Evolutionary conservation across 2,888 invertebrate species (phyloP), one percentile per base, ranked within the genome.

Genomic region (Fabriciana adippe): DNA sequence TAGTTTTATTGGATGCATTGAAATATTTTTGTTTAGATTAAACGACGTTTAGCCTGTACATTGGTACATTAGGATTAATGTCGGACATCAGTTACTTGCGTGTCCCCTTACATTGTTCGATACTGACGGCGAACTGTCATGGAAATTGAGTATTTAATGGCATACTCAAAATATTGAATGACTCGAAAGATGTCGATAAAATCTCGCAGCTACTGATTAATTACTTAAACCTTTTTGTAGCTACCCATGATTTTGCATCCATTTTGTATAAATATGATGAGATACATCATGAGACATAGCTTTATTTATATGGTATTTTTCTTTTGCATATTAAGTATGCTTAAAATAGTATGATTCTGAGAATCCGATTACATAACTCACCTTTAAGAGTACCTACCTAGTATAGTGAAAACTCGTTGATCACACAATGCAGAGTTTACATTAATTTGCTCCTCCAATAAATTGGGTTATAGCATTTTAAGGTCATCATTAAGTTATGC

Each of bases 11-110:
- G 87, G 86, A 79, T 77, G 83, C 89, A 89, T 90, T 90, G 87
- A 90, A 91, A 90, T 92, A 91, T 92, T 91, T 90, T 87, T 87
- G 90, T 90, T 88, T 87, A 90, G 89, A 91, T 90, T 88, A 91
- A 90, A 90, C 87, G 90, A 83, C 89, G 86, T 87, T 89, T 90
- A 87, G 82, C 79, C 81, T 82, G 81, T 81, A 87, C 88, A 85
- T 86, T 81, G 83, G 85, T 88, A 86, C 90, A 91, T 92, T 90
- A 90, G 92, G 90, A 91, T 92, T 92, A 91, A 92, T 92, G 90
- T 90, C 85, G 72, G 75, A 87, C 89, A 90, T 90, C 90, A 89
- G 85, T 91, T 86, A 86, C 81, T 76, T 77, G 78, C 76, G 76
- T 79, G 80, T 79, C 79, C 79, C 76, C 73, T 72, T 74, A 72